Evolutionary conservation across 1,140 invertebrate species (phyloP).

Genomic region (Rhynchophorus ferrugineus): DNA sequence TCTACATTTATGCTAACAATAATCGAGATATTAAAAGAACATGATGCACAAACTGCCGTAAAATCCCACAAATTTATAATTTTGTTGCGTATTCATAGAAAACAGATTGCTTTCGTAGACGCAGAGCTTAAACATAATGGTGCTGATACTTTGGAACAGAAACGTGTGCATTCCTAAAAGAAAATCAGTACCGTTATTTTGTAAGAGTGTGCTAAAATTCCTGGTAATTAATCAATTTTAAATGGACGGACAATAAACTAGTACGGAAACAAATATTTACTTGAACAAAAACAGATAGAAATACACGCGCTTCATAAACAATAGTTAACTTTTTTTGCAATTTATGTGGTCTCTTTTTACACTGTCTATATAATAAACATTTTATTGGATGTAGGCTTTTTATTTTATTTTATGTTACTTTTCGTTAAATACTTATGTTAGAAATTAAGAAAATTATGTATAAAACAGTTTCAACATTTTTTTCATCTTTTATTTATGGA

Average conservation of each 20-base stretch:
- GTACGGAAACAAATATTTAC: conserved; percentile 16
- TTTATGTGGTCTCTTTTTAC: background rate
- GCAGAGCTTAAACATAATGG: background rate
- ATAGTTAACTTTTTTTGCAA: background rate
- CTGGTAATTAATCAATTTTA: conserved; percentile 16
- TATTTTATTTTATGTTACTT: background rate
- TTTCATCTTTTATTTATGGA: too few relatives aligned
- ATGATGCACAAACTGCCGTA: too few relatives aligned
- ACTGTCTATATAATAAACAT: conserved; percentile 8
- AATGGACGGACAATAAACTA: conserved; percentile 20
- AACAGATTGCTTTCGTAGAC: background rate
- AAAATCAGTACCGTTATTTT: background rate
- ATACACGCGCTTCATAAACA: conserved; percentile 3
- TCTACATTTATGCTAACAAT: too few relatives aligned
- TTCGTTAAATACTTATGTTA: background rate
- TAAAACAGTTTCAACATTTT: conserved; percentile 15
- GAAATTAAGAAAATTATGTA: conserved; percentile 6
- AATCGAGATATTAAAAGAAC: too few relatives aligned
- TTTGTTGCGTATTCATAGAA: background rate
- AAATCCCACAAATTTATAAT: too few relatives aligned
- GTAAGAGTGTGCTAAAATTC: conserved; percentile 12
- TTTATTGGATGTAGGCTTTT: conserved; percentile 7
- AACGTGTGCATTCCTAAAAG: conserved; percentile 6
- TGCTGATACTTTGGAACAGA: background rate
- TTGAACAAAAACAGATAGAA: conserved; percentile 11